A percentile compares a stretch with the other conserved stretches of the same genome.
Conservation (phyloP, 2,113 vertebrate genomes). For the Alectura lathami region DNA sequence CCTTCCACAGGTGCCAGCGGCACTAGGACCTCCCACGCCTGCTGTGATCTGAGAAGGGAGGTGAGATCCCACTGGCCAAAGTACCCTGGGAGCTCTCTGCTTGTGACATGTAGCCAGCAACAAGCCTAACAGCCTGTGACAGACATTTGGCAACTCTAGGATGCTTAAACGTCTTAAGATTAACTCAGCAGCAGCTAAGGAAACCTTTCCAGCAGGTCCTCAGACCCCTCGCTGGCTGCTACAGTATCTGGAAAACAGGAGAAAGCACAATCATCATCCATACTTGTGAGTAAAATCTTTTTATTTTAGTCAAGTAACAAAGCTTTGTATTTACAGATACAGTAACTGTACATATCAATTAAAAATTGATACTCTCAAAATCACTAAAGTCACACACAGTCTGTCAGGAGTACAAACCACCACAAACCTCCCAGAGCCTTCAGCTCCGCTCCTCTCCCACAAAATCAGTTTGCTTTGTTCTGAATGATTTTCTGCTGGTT, state of each 20-base stretch:
- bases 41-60: not conserved
- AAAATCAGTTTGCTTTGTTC: conserved; percentile 67
- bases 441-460: conserved; percentile 6
- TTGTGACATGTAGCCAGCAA: not conserved
- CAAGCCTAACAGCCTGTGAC: not conserved
- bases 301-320: conserved; percentile 67
- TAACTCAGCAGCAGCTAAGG: not conserved
- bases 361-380: conserved; percentile 46
- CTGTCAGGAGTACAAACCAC: conserved; percentile 31
- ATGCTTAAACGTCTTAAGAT: not conserved
- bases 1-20: not conserved
- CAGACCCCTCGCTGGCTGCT: not conserved
- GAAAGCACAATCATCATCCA: not conserved
- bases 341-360: conserved; percentile 43
- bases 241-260: not conserved
- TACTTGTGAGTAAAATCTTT: conserved; percentile 28
- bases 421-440: conserved; percentile 12
- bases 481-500: conserved; percentile 87
- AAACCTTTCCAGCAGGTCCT: not conserved
- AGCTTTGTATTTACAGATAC: conserved; percentile 57
- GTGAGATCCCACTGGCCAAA: not conserved
- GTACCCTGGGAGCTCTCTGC: not conserved
- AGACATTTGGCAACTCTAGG: not conserved
- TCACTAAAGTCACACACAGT: conserved; percentile 24
- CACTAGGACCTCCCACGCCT: not conserved